phyloP scores from a whole-genome alignment of 2,113 vertebrate species.

The Malurus cyaneus region DNA sequence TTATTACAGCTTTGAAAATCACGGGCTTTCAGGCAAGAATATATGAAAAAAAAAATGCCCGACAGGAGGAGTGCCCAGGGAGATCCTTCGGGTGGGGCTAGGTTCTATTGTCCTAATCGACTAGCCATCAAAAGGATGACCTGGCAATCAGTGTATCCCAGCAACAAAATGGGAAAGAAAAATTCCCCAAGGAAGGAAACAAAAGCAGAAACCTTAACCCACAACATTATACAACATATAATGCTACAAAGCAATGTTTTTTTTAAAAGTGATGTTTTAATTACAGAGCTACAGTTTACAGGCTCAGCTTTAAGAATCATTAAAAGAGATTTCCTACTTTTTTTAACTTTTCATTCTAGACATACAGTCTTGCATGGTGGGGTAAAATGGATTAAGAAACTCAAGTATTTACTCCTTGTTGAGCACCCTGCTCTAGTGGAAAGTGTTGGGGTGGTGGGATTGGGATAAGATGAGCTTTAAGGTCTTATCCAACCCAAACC shows the following conservation, averaged over 20 bases:
- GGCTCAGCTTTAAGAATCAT: not conserved
- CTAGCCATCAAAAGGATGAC: no score
- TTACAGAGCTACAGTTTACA: not conserved
- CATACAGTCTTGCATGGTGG: fast-evolving
- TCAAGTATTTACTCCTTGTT: not conserved
- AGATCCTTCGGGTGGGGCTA: no score
- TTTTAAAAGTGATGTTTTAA: not conserved
- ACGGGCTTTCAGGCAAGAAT: no score
- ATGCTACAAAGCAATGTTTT: not conserved
- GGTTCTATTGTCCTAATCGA: no score
- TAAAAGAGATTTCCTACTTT: not conserved
- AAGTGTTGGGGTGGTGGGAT: not conserved
- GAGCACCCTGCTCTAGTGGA: not conserved
- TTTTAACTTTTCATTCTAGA: not conserved
- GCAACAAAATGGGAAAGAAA: no score
- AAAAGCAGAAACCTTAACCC: no score
- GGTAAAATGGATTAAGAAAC: not conserved
- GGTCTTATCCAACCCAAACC: not conserved
- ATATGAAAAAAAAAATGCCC: no score
- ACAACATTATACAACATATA: not conserved
- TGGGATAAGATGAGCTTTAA: not conserved
- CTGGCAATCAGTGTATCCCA: no score
- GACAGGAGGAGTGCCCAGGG: no score
- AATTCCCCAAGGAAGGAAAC: no score
- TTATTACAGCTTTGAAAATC: no score